phyloP scores from a whole-genome alignment of 2,888 invertebrate species.

The Lepidochrysops patricia region DNA sequence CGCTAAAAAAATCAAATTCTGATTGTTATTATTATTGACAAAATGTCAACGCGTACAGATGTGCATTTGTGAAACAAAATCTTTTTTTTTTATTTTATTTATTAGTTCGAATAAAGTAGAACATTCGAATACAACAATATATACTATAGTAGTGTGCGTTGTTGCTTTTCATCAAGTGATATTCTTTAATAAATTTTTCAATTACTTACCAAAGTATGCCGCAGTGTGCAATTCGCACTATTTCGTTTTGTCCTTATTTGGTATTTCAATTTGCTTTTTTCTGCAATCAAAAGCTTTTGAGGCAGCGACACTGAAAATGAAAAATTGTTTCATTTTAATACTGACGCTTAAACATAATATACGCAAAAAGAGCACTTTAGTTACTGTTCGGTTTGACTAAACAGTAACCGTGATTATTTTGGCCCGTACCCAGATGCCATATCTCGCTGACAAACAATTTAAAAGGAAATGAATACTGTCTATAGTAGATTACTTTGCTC shows the following conservation, averaged over 20 bases:
- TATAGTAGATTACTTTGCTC: conserved; percentile 1
- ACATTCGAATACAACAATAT: too few relatives aligned
- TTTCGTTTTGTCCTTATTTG: neutral
- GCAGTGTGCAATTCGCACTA: neutral
- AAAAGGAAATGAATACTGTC: conserved; percentile 17
- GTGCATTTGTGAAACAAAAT: too few relatives aligned
- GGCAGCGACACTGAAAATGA: conserved; percentile 2
- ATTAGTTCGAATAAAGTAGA: too few relatives aligned
- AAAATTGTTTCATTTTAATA: conserved; percentile 13
- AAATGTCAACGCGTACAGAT: too few relatives aligned
- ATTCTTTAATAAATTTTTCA: too few relatives aligned
- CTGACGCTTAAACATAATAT: conserved; percentile 15
- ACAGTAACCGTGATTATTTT: conserved; percentile 70
- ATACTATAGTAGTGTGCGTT: too few relatives aligned
- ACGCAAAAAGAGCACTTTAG: conserved; percentile 19
- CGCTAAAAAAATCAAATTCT: too few relatives aligned
- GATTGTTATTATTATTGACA: too few relatives aligned
- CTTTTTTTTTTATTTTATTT: too few relatives aligned
- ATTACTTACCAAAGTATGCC: neutral
- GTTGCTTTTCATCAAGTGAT: too few relatives aligned
- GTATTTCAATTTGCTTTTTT: neutral
- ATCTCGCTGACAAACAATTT: conserved; percentile 52
- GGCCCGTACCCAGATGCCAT: conserved; percentile 65
- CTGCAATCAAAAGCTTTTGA: conserved; percentile 1
- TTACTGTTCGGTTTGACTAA: conserved; percentile 36